Evolutionary conservation across 2,797 vertebrate genomes (phyloP).

Genomic region (Loriculus beryllinus): DNA sequence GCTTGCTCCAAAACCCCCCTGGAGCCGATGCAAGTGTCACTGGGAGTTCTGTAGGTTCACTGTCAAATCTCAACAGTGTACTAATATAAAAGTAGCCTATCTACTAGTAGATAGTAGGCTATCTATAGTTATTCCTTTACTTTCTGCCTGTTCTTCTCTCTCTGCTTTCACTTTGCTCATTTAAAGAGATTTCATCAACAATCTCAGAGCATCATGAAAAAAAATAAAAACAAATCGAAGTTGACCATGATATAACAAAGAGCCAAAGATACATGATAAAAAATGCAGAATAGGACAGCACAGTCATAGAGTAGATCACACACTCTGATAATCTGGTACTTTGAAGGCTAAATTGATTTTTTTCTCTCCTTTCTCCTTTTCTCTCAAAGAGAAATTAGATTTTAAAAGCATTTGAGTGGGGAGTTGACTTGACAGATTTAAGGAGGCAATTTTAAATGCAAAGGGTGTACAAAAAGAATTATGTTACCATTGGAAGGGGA

Average conservation of each 20-base stretch:
- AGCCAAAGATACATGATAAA: not conserved
- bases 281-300: not conserved
- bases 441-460: not conserved
- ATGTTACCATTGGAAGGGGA: not conserved
- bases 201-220: not conserved
- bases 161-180: not conserved
- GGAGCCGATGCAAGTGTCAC: not conserved
- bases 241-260: not conserved
- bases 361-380: not conserved
- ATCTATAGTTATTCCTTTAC: not conserved
- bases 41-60: not conserved
- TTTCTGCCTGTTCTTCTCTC: not conserved
- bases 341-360: not conserved
- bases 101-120: not conserved
- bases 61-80: not conserved
- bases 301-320: not conserved
- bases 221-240: not conserved
- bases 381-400: not conserved
- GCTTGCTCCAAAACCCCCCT: not conserved
- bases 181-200: not conserved
- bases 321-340: not conserved
- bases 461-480: not conserved
- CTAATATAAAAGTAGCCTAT: not conserved
- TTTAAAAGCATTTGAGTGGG: not conserved
- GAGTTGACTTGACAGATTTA: not conserved